Percentiles rank a stretch among this genome's conserved stretches.
Evolutionary conservation across 2,113 vertebrate species (phyloP).

Genomic region (Panthera leo): DNA sequence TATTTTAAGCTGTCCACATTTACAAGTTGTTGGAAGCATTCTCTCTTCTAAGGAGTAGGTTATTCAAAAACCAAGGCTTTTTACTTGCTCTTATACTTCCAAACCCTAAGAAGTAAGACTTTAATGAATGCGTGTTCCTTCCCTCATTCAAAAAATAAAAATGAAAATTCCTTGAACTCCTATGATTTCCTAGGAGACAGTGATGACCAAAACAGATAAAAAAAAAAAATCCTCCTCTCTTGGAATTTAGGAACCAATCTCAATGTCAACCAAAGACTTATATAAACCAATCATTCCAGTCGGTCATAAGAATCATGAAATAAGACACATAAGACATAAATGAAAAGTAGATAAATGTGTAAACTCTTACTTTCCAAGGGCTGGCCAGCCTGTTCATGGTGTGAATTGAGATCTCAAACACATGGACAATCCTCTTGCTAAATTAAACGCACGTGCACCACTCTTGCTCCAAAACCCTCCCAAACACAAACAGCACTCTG

Average conservation of each 20-base stretch:
- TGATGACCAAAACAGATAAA: neutral
- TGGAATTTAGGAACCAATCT: neutral
- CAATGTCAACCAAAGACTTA: neutral
- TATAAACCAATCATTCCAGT: neutral
- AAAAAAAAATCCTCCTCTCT: neutral
- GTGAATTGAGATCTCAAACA: conserved; percentile 53
- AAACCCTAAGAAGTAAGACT: neutral
- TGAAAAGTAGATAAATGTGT: neutral
- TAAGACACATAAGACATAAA: neutral
- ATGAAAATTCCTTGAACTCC: neutral
- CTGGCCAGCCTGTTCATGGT: neutral
- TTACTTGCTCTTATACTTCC: neutral
- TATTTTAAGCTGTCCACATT: neutral
- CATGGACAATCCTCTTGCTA: conserved; percentile 27
- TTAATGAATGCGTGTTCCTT: neutral
- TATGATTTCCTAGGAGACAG: neutral
- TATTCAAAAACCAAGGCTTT: neutral
- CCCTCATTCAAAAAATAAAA: conserved; percentile 1
- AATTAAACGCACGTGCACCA: conserved; percentile 51
- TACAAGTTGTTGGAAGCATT: neutral
- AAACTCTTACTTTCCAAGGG: neutral
- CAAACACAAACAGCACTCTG: conserved; percentile 12
- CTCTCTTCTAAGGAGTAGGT: neutral
- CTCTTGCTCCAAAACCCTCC: conserved; percentile 20
- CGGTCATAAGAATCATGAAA: conserved; percentile 23